Base-by-base conservation (phyloP, 2,797 vertebrate species). In the Florisuga fusca region DNA sequence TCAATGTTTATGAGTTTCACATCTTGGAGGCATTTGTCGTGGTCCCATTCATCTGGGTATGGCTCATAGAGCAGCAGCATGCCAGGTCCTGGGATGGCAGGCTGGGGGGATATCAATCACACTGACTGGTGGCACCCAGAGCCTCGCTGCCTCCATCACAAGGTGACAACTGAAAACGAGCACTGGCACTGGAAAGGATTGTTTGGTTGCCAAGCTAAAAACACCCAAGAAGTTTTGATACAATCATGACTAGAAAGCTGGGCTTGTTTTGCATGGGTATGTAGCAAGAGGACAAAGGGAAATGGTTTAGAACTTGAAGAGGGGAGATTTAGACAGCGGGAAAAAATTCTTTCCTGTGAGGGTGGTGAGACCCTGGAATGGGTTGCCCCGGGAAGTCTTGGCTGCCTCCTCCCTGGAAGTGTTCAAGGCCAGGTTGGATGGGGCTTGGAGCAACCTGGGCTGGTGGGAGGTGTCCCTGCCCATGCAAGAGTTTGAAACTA, bases 131-230 rank as follows among this genome's bases (percentile, higher is more conserved):
- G 73, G 64, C 73, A 58, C 62, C 34, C 9, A 71, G 33, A 63
- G 27, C 21, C 59, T 50, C 7, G 0, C n/a, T 72, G 89, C 18
- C 43, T 67, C 57, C 43, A 18, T 46, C 58, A 59, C 59, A 88
- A 31, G 0, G 0, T 29, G 81, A 48, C 63, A 64, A 45, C 33
- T 63, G 33, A 73, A 77, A 41, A 74, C 0, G 0, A 76, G 33
- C 5, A 4, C 1, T 0, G 54, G 15, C 67, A 55, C 9, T 86
- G 66, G 48, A 83, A 93, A 84, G 43, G 18, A 55, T 43, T 74
- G 51, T 50, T 50, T 91, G 63, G n/a, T 41, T 82, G 25, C 53
- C 77, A 18, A 51, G 62, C 6, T 57, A 46, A 54, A 91, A 71
- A 61, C 63, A 66, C 12, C 15, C 63, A 73, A 84, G 76, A 86